These are phyloP conservation scores for Chrysomallon squamiferum DNA, from an alignment of 1,140 invertebrate species.

Conservation along the genomic window DNA sequence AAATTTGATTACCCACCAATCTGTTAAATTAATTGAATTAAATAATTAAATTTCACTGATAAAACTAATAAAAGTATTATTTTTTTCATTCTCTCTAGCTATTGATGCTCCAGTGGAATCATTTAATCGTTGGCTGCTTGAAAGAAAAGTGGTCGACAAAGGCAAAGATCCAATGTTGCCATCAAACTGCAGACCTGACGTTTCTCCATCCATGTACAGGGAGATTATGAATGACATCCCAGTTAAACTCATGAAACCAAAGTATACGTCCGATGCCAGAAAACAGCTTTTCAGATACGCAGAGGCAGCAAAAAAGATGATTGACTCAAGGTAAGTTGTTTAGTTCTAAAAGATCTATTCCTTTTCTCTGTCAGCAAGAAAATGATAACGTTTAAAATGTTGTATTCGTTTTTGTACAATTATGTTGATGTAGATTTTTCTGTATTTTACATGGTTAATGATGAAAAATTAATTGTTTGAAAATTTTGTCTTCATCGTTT, in stretches of 20 bases:
- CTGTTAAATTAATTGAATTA: too few relatives aligned
- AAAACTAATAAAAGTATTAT: too few relatives aligned
- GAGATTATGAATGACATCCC: slow-evolving; percentile 99
- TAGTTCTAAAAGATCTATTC: too few relatives aligned
- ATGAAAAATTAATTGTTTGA: background rate
- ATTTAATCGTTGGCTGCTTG: slow-evolving; percentile 95
- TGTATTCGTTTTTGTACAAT: too few relatives aligned
- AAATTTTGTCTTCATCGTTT: background rate
- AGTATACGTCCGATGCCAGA: slow-evolving; percentile 94
- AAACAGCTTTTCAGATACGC: slow-evolving; percentile 95
- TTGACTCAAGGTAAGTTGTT: slow-evolving; percentile 76
- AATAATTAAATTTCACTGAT: too few relatives aligned
- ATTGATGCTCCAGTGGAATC: slow-evolving; percentile 96
- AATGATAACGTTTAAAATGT: too few relatives aligned
- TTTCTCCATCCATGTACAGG: slow-evolving; percentile 93
- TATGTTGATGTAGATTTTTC: background rate
- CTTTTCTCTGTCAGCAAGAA: background rate
- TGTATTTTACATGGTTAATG: background rate
- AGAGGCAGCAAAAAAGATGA: slow-evolving; percentile 96
- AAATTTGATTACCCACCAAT: too few relatives aligned
- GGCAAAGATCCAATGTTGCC: slow-evolving; percentile 84
- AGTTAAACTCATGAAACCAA: slow-evolving; percentile 91
- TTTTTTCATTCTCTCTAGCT: slow-evolving; percentile 59
- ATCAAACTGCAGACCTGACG: slow-evolving; percentile 88
- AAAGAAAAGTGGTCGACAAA: slow-evolving; percentile 87